Evolutionary conservation across 2,113 vertebrate species (phyloP), one percentile per base, ranked within the genome.

Genomic region (Amblyopsis rosae): DNA sequence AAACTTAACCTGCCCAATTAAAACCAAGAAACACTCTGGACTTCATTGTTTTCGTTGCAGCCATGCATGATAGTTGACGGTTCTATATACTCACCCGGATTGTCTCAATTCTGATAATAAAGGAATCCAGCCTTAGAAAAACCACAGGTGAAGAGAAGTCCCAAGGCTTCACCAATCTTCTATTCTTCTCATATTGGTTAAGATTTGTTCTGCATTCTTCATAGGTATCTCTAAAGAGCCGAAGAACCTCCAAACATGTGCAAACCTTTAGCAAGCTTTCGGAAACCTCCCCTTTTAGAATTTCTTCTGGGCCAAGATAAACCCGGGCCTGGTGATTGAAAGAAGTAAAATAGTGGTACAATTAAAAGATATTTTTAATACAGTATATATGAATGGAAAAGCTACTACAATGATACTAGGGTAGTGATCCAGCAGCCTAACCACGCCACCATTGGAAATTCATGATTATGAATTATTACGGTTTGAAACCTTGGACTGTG

Each of bases 241-340:
- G 85, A 60, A 99, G 82, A 67, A 92, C 87, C 19, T 93, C 87
- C 9, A 91, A 16, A 46, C 87, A 90, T 0, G 75, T 87, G 6
- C 90, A 90, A 48, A 98, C 92, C 75, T 91, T 96, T 54, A 74
- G 69, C 76, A 95, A 86, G 80, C 92, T 94, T 73, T 98, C 96
- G 12, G 91, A 88, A 10, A 87, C 15, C 32, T 99, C 98, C 15
- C 90, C 94, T 85, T 88, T 96, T 83, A 99, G 86, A 26, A 99
- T 68, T 9, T 98, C 96, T 33, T 96, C 96, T 19, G 94, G 92
- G 72, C 69, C 90, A 6, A 99, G 84, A 77, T 93, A 96, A 16
- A 26, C 6, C 19, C 70, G 78, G 0, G 96, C 95, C 97, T 99
- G 68, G 60, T 49, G 16, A 48, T 17, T 13, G 48, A 72, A 11